A percentile compares a stretch with the other conserved stretches of the same genome.
phyloP scores from a whole-genome alignment of 2,888 invertebrate species.

The Lycocerus yunnanus region DNA sequence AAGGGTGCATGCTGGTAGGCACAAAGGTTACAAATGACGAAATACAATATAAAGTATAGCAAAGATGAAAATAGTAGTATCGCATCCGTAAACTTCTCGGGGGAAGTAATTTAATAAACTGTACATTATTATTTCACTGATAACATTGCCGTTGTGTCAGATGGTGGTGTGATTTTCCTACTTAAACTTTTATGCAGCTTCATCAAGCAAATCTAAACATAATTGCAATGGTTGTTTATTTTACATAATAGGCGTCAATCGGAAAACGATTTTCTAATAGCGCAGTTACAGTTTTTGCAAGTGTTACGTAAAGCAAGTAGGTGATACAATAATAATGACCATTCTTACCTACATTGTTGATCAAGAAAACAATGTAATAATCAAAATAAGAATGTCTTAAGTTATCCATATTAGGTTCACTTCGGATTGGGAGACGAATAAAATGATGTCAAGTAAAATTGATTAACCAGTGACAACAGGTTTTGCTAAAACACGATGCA shows the following conservation, averaged over 20 bases:
- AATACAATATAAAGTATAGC: no score
- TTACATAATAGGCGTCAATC: not conserved
- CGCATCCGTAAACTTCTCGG: no score
- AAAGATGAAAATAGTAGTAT: no score
- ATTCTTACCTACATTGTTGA: constrained; percentile 2
- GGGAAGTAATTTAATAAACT: no score
- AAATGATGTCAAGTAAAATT: constrained; percentile 5
- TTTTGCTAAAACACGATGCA: constrained; percentile 13
- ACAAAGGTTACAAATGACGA: no score
- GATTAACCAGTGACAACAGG: constrained; percentile 9
- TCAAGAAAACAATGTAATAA: constrained; percentile 1
- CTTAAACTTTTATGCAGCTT: not conserved
- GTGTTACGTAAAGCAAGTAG: not conserved
- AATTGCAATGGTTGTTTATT: not conserved
- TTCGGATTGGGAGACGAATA: not conserved
- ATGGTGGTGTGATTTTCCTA: no score
- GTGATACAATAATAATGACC: not conserved
- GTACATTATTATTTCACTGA: no score
- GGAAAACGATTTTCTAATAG: not conserved
- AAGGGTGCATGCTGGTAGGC: no score
- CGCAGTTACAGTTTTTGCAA: not conserved
- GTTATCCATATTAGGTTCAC: constrained; percentile 7
- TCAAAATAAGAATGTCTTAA: not conserved
- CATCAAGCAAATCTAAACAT: not conserved
- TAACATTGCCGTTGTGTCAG: no score